Percentiles rank a stretch among this genome's conserved stretches.
These are phyloP conservation scores for Psilopogon haemacephalus DNA, from an alignment of 2,113 vertebrate genomes.

Conservation along the genomic window DNA sequence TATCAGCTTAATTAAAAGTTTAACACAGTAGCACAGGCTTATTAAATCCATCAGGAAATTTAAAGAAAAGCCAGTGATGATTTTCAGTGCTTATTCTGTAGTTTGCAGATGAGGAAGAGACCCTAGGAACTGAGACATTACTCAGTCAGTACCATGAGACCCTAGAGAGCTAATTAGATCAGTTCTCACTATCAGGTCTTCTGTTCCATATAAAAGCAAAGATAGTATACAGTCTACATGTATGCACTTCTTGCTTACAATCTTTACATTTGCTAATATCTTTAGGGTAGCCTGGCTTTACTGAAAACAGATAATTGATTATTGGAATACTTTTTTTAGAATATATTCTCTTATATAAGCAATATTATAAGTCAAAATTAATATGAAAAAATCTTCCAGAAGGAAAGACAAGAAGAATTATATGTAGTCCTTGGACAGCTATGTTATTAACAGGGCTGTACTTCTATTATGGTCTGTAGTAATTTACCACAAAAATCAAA, in stretches of 20 bases:
- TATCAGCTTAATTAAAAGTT: background rate
- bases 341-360: background rate
- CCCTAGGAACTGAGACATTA: background rate
- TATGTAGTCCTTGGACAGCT: background rate
- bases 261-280: background rate
- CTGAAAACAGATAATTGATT: background rate
- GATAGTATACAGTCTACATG: background rate
- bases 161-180: slow-evolving; percentile 63
- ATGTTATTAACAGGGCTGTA: background rate
- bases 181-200: background rate
- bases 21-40: background rate
- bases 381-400: background rate
- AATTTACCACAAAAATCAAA: background rate
- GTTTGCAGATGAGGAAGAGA: slow-evolving; percentile 34
- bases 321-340: background rate
- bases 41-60: slow-evolving; percentile 1
- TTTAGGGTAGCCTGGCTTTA: background rate
- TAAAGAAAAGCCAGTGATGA: slow-evolving; percentile 17
- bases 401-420: background rate
- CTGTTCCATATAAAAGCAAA: background rate
- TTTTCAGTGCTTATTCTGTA: slow-evolving; percentile 2
- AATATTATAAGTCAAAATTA: background rate
- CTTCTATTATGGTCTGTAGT: background rate
- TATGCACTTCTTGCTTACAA: background rate
- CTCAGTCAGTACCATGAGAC: background rate